These are phyloP conservation scores for Philhelius pedissequus DNA, from an alignment of 2,888 invertebrate genomes.

Conservation along the genomic window DNA sequence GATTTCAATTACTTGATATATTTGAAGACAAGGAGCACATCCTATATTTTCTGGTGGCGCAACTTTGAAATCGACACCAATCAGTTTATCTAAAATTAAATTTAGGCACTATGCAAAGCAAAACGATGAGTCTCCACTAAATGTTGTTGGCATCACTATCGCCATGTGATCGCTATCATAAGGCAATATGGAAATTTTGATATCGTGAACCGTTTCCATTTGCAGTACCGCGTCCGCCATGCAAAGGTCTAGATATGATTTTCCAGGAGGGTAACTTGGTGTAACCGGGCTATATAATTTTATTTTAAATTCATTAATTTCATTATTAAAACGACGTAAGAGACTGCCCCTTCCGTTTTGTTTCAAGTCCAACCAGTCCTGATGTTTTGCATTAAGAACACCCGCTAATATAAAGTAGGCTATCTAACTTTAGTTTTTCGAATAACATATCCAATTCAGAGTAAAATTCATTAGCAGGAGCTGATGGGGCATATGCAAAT, in stretches of 20 bases:
- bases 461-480: background rate
- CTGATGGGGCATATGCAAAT: background rate
- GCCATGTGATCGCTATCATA: slow-evolving; percentile 2
- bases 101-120: background rate
- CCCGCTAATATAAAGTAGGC: background rate
- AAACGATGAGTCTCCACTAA: background rate
- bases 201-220: background rate
- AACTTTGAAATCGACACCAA: slow-evolving; percentile 5
- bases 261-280: no score
- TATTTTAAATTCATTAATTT: background rate
- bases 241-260: no score
- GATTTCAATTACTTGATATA: background rate
- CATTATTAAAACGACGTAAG: background rate
- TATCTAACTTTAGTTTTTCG: background rate
- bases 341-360: background rate
- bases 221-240: no score
- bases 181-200: background rate
- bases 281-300: no score
- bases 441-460: slow-evolving; percentile 4
- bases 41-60: background rate
- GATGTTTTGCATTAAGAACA: slow-evolving; percentile 16
- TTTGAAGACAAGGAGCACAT: background rate
- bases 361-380: background rate
- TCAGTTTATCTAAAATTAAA: background rate
- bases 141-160: background rate